Evolutionary conservation across 2,113 vertebrate species (phyloP).

Genomic region (Clinocottus analis): DNA sequence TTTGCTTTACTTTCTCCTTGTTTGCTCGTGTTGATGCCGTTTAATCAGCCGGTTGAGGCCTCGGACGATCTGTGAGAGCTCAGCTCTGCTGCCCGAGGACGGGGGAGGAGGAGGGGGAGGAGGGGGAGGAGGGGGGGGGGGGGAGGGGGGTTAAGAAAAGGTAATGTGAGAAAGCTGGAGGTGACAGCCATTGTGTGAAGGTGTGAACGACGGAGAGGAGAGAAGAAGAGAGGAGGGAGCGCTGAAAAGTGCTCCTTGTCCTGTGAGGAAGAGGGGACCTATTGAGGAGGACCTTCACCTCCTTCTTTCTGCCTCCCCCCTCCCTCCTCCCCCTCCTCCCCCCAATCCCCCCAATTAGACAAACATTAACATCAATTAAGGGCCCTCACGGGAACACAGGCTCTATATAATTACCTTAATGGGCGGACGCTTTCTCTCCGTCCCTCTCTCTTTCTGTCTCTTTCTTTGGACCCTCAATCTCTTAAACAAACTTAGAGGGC

Average conservation of each 20-base stretch:
- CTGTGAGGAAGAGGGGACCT: conserved; percentile 66
- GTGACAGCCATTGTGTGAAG: conserved; percentile 79
- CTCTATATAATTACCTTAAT: conserved; percentile 99
- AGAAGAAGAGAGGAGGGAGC: conserved; percentile 47
- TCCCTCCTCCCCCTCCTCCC: conserved; percentile 76
- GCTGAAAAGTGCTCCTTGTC: conserved; percentile 74
- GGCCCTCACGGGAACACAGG: conserved; percentile 98
- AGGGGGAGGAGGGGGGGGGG: not conserved
- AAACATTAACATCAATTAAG: conserved; percentile 99
- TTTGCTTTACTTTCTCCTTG: not conserved
- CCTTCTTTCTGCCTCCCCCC: conserved; percentile 35
- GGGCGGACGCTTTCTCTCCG: conserved; percentile 97
- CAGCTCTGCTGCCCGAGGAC: not conserved
- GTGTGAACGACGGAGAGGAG: conserved; percentile 74
- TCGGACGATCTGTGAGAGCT: conserved; percentile 3
- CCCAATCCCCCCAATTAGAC: conserved; percentile 99
- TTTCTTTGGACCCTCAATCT: conserved; percentile 75
- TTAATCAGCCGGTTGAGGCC: conserved; percentile 31
- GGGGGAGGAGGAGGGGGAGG: not conserved
- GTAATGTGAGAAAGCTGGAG: conserved; percentile 77
- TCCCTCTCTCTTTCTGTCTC: conserved; percentile 73
- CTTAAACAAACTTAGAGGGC: conserved; percentile 80
- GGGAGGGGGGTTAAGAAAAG: conserved; percentile 29
- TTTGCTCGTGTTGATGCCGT: conserved; percentile 18
- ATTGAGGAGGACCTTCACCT: conserved; percentile 64